Evolutionary conservation across 1,140 invertebrate species (phyloP), one percentile per base, ranked within the genome.

Genomic region (Pachypsylla venusta): DNA sequence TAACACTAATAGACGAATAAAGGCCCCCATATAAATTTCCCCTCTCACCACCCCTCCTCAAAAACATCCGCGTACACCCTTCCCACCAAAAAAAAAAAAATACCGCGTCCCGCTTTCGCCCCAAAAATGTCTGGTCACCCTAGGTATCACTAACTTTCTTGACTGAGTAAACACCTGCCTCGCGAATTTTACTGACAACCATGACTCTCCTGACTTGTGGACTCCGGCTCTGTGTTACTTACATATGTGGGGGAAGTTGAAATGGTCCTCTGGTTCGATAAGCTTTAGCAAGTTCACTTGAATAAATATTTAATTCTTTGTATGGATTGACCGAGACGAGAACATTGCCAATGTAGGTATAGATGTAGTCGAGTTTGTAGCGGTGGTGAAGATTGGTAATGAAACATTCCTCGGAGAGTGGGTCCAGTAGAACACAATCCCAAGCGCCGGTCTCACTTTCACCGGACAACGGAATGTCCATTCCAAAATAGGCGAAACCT

Each of bases 171-270:
- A n/a, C n/a, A n/a, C n/a, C n/a, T n/a, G n/a, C n/a, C n/a, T n/a
- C n/a, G n/a, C n/a, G n/a, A n/a, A n/a, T n/a, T n/a, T n/a, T n/a
- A n/a, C n/a, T n/a, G n/a, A n/a, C n/a, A n/a, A n/a, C n/a, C n/a
- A n/a, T n/a, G n/a, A n/a, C n/a, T n/a, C n/a, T n/a, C n/a, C 42
- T 19, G 12, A 39, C 7, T 13, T 20, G 53, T 25, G 16, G 39
- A 7, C 16, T 19, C 12, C n/a, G 25, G 25, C 12, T 14, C 25
- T 58, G 68, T 25, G 66, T 65, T 66, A 78, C 81, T 79, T 75
- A 92, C 89, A 93, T 83, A 70, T 94, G 91, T 22, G 91, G 90
- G 42, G 90, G 89, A 64, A 93, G 76, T 70, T 91, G 83, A 69
- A 87, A 87, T 39, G 89, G 83, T 64, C 82, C 81, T 65, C 82